Evolutionary conservation across 30 jellyfish, hydroid and myxozoan genomes (phyloP).

Genomic region (Cassiopea andromeda): DNA sequence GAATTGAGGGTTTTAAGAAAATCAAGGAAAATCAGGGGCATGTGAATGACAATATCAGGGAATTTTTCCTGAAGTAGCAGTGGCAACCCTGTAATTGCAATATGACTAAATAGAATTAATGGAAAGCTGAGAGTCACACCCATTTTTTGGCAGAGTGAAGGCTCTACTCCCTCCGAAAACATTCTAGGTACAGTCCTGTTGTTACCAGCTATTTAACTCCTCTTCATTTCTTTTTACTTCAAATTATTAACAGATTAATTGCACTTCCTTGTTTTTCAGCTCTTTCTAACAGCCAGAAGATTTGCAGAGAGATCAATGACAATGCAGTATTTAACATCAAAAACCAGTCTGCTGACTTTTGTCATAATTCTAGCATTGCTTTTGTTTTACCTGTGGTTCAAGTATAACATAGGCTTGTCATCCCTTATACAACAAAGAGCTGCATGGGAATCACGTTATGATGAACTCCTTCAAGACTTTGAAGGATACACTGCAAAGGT

Average conservation of each 20-base stretch:
- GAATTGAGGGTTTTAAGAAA: too few relatives aligned
- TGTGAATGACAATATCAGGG: too few relatives aligned
- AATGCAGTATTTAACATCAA: conserved; percentile 65
- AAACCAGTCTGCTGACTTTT: conserved; percentile 49
- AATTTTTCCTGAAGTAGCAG: too few relatives aligned
- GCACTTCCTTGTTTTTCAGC: neutral
- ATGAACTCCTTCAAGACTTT: conserved; percentile 53
- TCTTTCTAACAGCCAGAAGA: neutral
- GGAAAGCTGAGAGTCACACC: too few relatives aligned
- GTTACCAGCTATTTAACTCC: neutral
- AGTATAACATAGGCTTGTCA: conserved; percentile 52
- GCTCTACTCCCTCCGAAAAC: too few relatives aligned
- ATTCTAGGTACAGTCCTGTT: too few relatives aligned
- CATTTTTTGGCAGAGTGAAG: too few relatives aligned
- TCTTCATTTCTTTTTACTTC: neutral
- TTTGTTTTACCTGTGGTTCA: conserved; percentile 46
- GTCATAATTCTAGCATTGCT: conserved; percentile 34
- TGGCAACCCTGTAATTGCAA: too few relatives aligned
- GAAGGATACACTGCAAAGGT: conserved; percentile 35
- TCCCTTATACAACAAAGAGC: conserved; percentile 48
- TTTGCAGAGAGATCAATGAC: neutral
- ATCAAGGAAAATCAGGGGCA: too few relatives aligned
- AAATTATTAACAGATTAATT: too few relatives aligned
- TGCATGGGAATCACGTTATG: conserved; percentile 66
- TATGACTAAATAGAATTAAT: too few relatives aligned